Conservation (phyloP, 2,888 invertebrate species). For the Leptinotarsa rubiginosa region DNA sequence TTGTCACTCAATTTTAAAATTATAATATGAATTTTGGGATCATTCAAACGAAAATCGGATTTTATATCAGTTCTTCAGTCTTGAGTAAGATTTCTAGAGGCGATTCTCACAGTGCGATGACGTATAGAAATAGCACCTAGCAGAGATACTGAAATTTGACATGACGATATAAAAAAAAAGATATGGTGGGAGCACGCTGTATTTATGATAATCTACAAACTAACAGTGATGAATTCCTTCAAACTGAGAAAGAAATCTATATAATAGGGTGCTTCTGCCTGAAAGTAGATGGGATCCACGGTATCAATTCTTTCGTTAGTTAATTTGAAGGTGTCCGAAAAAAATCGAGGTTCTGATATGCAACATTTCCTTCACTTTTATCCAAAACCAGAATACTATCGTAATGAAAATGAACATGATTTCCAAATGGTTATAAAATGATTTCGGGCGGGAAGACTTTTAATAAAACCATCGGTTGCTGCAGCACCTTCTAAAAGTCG, state of each 20-base stretch:
- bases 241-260: neutral
- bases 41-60: too few relatives aligned
- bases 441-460: slow-evolving; percentile 68
- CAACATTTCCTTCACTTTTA: slow-evolving; percentile 18
- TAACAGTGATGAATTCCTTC: slow-evolving; percentile 24
- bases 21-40: too few relatives aligned
- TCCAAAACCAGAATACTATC: slow-evolving; percentile 2
- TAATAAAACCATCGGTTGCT: slow-evolving; percentile 61
- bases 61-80: too few relatives aligned
- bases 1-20: too few relatives aligned
- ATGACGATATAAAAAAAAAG: too few relatives aligned
- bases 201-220: too few relatives aligned
- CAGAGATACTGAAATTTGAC: too few relatives aligned
- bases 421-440: slow-evolving; percentile 52
- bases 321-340: slow-evolving; percentile 27
- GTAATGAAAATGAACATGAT: slow-evolving; percentile 44
- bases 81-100: too few relatives aligned
- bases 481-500: slow-evolving; percentile 64
- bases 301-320: neutral
- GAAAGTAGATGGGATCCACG: neutral
- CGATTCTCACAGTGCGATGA: too few relatives aligned
- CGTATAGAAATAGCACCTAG: too few relatives aligned
- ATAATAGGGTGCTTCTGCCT: slow-evolving; percentile 8
- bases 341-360: slow-evolving; percentile 24
- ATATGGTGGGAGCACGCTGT: too few relatives aligned